Base-by-base conservation (phyloP, 1,140 invertebrate species). In the Camponotus vicinus region DNA sequence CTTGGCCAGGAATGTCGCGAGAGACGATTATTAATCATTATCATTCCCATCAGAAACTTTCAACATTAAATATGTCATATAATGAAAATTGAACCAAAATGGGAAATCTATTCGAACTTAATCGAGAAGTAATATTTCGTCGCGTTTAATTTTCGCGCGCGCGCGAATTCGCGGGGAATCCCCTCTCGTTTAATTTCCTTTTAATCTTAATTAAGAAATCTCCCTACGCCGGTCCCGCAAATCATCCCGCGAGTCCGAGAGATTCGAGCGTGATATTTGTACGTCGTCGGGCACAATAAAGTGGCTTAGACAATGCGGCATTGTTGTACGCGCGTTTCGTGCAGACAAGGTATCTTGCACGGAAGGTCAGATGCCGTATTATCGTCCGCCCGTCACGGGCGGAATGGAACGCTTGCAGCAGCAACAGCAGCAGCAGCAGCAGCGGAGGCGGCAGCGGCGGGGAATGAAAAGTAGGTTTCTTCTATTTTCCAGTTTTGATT, bases 401-500 rank as follows among this genome's bases (percentile, higher is more conserved):
- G 70, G 27, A 40, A 45, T 9, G 42, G 64, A 3, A 67, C 9
- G 69, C 42, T 40, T 40, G 27, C 63, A 15, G 40, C 71, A 18
- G 37, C 18, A 63, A 27, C 27, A 27, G 27, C 27, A 27, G 27
- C 63, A 15, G 40, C 64, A 13, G 37, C n/a, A 63, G 13, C 11
- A 52, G 40, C 37, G 69, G 49, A 21, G 34, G 49, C 40, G 32
- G 37, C 45, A 13, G n/a, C 45, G 63, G 37, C 42, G 57, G 63
- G 77, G 77, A 66, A 67, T 86, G 86, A 87, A 92, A 93, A 91
- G 80, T 92, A 91, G 91, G 91, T 89, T 88, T 90, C 67, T 69
- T 86, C 86, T 87, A 69, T 84, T 87, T 89, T 88, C 42, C 76
- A 89, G 87, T 90, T 92, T 90, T 93, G 91, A 92, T 93, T 92